phyloP scores from a whole-genome alignment of 2,113 vertebrate genomes.

The Crotophaga sulcirostris region DNA sequence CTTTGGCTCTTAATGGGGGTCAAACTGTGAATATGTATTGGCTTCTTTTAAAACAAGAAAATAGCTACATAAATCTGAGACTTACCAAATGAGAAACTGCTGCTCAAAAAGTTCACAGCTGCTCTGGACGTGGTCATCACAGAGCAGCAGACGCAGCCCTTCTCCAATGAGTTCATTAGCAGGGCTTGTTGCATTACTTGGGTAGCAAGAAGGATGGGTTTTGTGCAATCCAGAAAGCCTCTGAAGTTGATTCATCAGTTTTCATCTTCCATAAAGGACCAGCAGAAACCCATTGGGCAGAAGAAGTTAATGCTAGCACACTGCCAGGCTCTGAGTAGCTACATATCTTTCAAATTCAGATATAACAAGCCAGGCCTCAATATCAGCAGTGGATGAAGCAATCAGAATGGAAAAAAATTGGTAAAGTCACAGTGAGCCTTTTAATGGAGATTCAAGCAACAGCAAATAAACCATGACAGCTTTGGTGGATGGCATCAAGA shows the following conservation, averaged over 20 bases:
- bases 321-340: not conserved
- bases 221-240: slow-evolving; percentile 20
- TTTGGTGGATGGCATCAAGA: slow-evolving; percentile 6
- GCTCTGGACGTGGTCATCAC: not conserved
- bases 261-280: slow-evolving; percentile 44
- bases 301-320: not conserved
- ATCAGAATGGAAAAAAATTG: slow-evolving; percentile 29
- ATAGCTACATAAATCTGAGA: slow-evolving; percentile 26
- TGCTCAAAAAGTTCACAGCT: slow-evolving; percentile 8
- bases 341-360: slow-evolving; percentile 43
- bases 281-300: not conserved
- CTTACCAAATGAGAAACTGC: slow-evolving; percentile 27
- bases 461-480: slow-evolving; percentile 54
- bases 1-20: slow-evolving; percentile 36
- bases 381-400: not conserved
- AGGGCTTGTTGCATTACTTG: not conserved
- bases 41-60: slow-evolving; percentile 53
- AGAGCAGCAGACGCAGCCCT: not conserved
- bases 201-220: not conserved
- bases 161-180: slow-evolving; percentile 18
- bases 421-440: not conserved
- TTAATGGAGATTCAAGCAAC: slow-evolving; percentile 35
- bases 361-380: slow-evolving; percentile 45
- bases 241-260: slow-evolving; percentile 47
- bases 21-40: slow-evolving; percentile 42